Evolutionary conservation across 1,140 invertebrate species (phyloP), one percentile per base, ranked within the genome.

Genomic region (Aphelinus certus): DNA sequence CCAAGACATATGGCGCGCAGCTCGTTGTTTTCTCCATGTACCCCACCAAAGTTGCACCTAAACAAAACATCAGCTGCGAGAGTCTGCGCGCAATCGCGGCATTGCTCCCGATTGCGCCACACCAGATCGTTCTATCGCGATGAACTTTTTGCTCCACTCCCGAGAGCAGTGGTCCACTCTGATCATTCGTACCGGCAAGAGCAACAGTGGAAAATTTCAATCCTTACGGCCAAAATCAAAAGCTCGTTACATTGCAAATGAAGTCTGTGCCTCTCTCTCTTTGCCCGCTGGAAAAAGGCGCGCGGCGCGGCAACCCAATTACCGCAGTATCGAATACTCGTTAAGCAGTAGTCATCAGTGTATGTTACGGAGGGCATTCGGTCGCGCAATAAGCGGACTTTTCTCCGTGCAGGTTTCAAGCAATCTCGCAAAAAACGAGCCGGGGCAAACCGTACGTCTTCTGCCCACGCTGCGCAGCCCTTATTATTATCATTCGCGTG

Each of bases 291-390:
- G 46, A 51, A 77, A 77, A 78, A 77, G 76, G 73, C 6, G 49
- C 3, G 70, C 70, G 55, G 48, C 73, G 55, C 45, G 67, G 7
- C 53, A 78, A 79, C 73, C 77, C 75, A 82, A 81, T 83, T 81
- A 83, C 69, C 69, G 49, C 56, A 62, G 76, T 81, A 83, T 83
- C 78, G 80, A 79, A 80, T 79, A 74, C 77, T 82, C 83, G 81
- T 82, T 83, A 83, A 79, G 77, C 76, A 70, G 46, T 45, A 69
- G 60, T 78, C 77, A 83, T 83, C 82, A 80, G 73, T 62, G 70
- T 76, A 73, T 63, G 79, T 75, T 78, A 63, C 63, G 42, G 26
- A 9, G 49, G 55, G 67, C 60, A 5, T 48, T 71, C 57, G 49
- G 26, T 61, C 51, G 70, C 76, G 57, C 63, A 45, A 57, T 57